These are phyloP conservation scores for Pseudorhombus dupliciocellatus DNA, from an alignment of 2,113 vertebrate species.

Conservation along the genomic window DNA sequence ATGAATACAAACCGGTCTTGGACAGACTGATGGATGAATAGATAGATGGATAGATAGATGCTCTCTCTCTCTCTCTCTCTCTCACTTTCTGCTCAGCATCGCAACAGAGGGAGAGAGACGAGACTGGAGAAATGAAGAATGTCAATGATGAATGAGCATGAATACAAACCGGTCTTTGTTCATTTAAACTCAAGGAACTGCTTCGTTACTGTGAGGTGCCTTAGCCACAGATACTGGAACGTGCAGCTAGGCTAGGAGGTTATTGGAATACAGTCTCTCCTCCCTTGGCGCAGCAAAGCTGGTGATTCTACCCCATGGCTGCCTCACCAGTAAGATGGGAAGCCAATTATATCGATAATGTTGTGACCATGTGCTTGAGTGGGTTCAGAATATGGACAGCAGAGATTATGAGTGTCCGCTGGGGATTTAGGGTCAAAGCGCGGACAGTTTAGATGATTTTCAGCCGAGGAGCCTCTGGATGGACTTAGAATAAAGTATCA, in stretches of 20 bases:
- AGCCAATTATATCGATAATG: conserved; percentile 52
- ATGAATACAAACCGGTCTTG: not conserved
- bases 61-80: conserved; percentile 16
- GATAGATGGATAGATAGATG: not conserved
- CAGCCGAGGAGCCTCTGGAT: conserved; percentile 25
- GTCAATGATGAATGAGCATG: conserved; percentile 8
- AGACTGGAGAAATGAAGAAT: conserved; percentile 15
- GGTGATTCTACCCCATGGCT: conserved; percentile 9
- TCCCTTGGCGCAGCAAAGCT: not conserved
- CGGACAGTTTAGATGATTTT: conserved; percentile 40
- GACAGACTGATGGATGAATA: not conserved
- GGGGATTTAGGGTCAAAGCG: conserved; percentile 49
- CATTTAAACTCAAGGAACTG: not conserved
- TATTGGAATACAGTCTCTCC: not conserved
- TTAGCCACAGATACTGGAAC: conserved; percentile 8
- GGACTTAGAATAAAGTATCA: conserved; percentile 39
- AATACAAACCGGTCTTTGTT: not conserved
- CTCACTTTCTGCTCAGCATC: conserved; percentile 50
- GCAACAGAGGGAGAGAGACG: conserved; percentile 20
- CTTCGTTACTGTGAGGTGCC: not conserved
- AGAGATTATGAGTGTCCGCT: conserved; percentile 55
- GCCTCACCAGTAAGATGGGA: conserved; percentile 28
- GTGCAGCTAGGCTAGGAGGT: conserved; percentile 1
- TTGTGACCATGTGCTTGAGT: conserved; percentile 29
- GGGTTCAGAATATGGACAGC: conserved; percentile 47